A percentile compares a stretch with the other conserved stretches of the same genome.
These are phyloP conservation scores for Stercorarius parasiticus DNA, from an alignment of 2,113 vertebrate species.

Conservation along the genomic window DNA sequence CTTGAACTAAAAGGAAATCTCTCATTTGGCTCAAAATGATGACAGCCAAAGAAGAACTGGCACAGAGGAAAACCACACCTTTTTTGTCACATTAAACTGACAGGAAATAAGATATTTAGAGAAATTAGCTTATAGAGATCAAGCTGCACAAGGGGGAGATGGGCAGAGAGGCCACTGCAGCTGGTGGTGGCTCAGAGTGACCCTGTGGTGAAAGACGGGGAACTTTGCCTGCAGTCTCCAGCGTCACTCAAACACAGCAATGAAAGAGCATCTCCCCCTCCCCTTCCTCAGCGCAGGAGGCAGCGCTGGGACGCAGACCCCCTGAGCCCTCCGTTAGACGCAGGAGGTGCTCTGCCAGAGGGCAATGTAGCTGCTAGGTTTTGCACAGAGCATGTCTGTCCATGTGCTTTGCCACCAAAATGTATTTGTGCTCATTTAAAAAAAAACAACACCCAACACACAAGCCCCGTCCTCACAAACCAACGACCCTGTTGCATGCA, in stretches of 20 bases:
- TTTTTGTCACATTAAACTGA: not conserved
- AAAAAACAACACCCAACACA: not conserved
- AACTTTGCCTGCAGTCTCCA: not conserved
- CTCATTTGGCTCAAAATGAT: not conserved
- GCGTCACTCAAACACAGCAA: not conserved
- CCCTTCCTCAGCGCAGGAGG: not conserved
- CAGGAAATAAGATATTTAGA: not conserved
- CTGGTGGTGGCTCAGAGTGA: constrained; percentile 27
- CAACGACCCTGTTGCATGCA: not conserved
- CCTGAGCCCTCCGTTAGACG: not conserved
- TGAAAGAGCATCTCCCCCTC: constrained; percentile 5
- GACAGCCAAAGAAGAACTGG: not conserved
- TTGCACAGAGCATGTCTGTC: not conserved
- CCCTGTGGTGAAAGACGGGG: constrained; percentile 53
- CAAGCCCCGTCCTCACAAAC: not conserved
- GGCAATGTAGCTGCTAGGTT: not conserved
- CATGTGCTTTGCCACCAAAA: not conserved
- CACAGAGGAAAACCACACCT: not conserved
- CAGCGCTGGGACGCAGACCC: not conserved
- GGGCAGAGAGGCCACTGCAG: constrained; percentile 17
- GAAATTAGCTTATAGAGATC: not conserved
- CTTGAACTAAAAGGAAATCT: not conserved
- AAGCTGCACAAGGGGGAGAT: not conserved
- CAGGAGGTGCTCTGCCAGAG: not conserved
- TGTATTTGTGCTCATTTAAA: not conserved